These are phyloP conservation scores for Eonycteris spelaea DNA, from an alignment of 2,113 vertebrate species.

Conservation along the genomic window DNA sequence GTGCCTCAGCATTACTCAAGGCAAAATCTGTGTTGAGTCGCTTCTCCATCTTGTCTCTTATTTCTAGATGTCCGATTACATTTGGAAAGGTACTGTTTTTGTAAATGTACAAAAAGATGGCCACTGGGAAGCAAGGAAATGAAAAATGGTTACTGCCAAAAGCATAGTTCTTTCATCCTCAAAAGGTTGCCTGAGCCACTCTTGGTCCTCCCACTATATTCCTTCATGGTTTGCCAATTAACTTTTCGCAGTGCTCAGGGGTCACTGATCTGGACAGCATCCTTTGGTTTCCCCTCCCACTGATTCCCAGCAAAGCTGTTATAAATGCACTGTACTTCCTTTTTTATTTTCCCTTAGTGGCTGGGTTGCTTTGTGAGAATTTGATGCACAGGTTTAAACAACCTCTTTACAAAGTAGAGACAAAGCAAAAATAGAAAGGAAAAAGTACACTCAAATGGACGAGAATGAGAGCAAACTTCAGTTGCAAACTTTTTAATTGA, in stretches of 20 bases:
- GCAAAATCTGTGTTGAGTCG: background rate
- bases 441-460: background rate
- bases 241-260: background rate
- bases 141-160: constrained; percentile 14
- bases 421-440: constrained; percentile 3
- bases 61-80: background rate
- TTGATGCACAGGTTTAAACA: constrained; percentile 34
- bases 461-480: background rate
- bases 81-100: background rate
- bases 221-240: background rate
- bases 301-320: constrained; percentile 21
- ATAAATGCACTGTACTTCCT: constrained; percentile 12
- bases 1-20: background rate
- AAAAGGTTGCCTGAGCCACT: background rate
- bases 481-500: constrained; percentile 11
- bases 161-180: background rate
- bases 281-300: constrained; percentile 4
- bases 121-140: background rate
- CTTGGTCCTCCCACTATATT: background rate
- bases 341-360: constrained; percentile 23
- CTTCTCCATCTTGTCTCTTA: background rate
- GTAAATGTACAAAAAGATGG: background rate
- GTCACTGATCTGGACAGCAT: background rate
- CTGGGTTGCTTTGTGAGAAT: constrained; percentile 39
- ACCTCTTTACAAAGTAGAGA: constrained; percentile 12